Percentiles rank a stretch among this genome's conserved stretches.
Conservation (phyloP, 2,797 vertebrate genomes). For the Diceros bicornis region DNA sequence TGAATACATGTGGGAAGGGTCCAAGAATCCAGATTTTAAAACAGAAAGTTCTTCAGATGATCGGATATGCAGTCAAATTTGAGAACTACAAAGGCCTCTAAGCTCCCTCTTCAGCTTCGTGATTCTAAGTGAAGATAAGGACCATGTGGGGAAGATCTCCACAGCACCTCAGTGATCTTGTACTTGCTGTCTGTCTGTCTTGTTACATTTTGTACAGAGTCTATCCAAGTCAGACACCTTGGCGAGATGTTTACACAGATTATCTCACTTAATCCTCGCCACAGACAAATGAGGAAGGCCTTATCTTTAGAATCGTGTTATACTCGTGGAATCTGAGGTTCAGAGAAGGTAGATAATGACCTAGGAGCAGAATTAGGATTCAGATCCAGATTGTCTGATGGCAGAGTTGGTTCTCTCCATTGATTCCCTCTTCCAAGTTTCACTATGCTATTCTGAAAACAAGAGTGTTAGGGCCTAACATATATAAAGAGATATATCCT, state of each 20-base stretch:
- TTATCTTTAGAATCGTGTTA: neutral
- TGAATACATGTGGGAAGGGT: neutral
- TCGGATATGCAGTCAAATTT: neutral
- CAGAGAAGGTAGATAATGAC: neutral
- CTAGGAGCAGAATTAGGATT: neutral
- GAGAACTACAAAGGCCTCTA: neutral
- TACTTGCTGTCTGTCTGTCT: neutral
- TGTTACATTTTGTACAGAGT: neutral
- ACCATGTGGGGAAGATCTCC: fast-evolving
- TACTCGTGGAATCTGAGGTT: neutral
- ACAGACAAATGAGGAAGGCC: neutral
- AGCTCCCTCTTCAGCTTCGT: neutral
- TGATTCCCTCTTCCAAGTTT: neutral
- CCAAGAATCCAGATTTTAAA: neutral
- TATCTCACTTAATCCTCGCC: neutral
- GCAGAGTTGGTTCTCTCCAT: neutral
- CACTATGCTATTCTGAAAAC: neutral
- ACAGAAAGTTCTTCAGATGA: neutral
- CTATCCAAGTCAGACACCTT: neutral
- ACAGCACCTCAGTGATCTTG: neutral
- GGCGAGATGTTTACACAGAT: neutral
- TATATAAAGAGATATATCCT: neutral
- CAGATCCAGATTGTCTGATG: neutral
- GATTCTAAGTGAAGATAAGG: neutral
- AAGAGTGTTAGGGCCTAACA: neutral